phyloP scores from a whole-genome alignment of 2,113 vertebrate genomes.

The Ibidorhyncha struthersii region DNA sequence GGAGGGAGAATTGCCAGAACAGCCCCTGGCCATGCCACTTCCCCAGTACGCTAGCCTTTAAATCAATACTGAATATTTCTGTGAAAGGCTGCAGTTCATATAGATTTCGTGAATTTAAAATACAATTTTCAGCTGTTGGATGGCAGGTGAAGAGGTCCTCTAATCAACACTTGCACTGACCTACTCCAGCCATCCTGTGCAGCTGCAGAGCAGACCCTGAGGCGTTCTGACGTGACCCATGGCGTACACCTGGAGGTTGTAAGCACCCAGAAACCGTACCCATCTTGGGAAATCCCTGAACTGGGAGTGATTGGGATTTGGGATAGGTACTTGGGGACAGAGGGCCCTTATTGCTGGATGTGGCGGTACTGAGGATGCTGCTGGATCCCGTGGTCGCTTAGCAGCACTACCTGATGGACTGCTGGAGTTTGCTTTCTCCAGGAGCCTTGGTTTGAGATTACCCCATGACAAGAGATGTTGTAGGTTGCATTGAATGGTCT shows the following conservation, averaged over 20 bases:
- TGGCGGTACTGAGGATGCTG: not conserved
- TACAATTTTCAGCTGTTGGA: not conserved
- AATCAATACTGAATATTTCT: not conserved
- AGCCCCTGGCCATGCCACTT: not conserved
- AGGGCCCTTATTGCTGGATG: not conserved
- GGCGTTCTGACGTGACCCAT: not conserved
- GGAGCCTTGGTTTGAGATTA: not conserved
- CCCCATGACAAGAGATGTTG: not conserved
- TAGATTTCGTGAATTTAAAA: not conserved
- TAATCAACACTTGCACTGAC: not conserved
- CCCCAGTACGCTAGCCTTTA: not conserved
- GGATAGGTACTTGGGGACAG: not conserved
- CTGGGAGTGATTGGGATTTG: not conserved
- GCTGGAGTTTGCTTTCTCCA: not conserved
- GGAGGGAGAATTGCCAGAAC: not conserved
- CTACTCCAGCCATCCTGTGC: not conserved
- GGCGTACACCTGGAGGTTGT: not conserved
- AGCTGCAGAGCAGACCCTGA: not conserved
- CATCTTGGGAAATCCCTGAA: not conserved
- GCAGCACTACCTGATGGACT: not conserved
- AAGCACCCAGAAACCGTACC: not conserved
- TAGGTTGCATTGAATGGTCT: not conserved
- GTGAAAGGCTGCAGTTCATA: not conserved
- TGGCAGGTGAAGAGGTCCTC: not conserved
- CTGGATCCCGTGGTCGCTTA: not conserved